Evolutionary conservation across 2,797 vertebrate genomes (phyloP).

Genomic region (Vipera ursinii): DNA sequence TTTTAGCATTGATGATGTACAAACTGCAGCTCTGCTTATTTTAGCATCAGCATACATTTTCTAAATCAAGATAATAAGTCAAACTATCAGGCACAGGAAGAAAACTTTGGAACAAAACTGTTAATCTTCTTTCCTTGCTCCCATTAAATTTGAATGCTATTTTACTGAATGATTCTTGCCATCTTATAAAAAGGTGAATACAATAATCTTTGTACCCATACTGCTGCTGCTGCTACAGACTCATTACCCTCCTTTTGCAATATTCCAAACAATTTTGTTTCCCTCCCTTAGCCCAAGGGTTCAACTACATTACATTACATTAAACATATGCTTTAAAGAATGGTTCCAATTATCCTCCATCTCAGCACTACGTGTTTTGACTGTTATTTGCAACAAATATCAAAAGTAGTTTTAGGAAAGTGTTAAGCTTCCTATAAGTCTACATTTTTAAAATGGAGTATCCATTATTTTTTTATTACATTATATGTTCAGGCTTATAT

Average conservation of each 20-base stretch:
- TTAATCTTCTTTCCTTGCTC: background rate
- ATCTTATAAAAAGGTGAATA: background rate
- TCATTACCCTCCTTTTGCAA: background rate
- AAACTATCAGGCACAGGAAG: background rate
- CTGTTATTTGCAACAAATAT: background rate
- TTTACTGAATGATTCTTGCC: background rate
- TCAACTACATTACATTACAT: background rate
- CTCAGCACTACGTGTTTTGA: background rate
- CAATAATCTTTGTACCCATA: background rate
- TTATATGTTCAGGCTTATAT: background rate
- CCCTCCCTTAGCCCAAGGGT: background rate
- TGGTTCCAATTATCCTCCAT: background rate
- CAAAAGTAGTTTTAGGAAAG: background rate
- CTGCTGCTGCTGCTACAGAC: background rate
- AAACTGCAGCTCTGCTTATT: background rate
- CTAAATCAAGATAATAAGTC: background rate
- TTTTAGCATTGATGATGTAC: too few species aligned
- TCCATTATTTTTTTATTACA: background rate
- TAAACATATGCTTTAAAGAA: background rate
- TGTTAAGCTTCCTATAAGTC: background rate
- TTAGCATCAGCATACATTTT: background rate
- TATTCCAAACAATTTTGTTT: background rate
- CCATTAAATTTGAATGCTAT: background rate
- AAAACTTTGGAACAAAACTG: background rate
- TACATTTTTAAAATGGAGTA: background rate